Evolutionary conservation across 2,113 vertebrate species (phyloP).

Genomic region (Anolis sagrei): DNA sequence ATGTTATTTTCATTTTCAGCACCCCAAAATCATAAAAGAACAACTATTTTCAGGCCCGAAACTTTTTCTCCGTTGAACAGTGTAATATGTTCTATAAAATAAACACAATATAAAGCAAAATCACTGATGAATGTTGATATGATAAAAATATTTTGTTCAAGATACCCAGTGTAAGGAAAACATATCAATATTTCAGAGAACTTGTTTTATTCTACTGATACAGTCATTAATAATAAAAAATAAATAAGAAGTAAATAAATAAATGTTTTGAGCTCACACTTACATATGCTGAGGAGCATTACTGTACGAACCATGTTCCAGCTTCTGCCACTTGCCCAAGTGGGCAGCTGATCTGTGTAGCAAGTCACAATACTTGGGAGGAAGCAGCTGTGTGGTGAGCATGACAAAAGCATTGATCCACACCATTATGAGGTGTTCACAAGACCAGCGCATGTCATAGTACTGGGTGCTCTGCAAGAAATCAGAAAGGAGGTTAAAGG

Average conservation of each 20-base stretch:
- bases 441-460: constrained; percentile 99
- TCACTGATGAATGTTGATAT: not conserved
- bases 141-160: not conserved
- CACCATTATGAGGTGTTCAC: constrained; percentile 99
- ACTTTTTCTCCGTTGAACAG: too few relatives aligned
- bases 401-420: constrained; percentile 99
- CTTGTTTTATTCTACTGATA: not conserved
- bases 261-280: constrained; percentile 71
- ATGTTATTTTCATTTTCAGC: too few relatives aligned
- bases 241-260: too few relatives aligned
- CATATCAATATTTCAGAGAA: not conserved
- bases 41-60: too few relatives aligned
- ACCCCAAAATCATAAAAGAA: too few relatives aligned
- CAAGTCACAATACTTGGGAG: constrained; percentile 95
- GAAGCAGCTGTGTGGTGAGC: constrained; percentile 95
- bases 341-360: constrained; percentile 95
- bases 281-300: constrained; percentile 97
- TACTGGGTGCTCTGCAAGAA: constrained; percentile 95
- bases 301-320: constrained; percentile 96
- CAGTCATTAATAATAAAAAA: not conserved
- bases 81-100: not conserved
- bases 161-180: not conserved
- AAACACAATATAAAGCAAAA: not conserved
- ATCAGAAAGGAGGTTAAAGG: constrained; percentile 47
- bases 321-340: constrained; percentile 96